A percentile compares a stretch with the other conserved stretches of the same genome.
Evolutionary conservation across 2,888 invertebrate species (phyloP).

Genomic region (Seladonia tumulorum): DNA sequence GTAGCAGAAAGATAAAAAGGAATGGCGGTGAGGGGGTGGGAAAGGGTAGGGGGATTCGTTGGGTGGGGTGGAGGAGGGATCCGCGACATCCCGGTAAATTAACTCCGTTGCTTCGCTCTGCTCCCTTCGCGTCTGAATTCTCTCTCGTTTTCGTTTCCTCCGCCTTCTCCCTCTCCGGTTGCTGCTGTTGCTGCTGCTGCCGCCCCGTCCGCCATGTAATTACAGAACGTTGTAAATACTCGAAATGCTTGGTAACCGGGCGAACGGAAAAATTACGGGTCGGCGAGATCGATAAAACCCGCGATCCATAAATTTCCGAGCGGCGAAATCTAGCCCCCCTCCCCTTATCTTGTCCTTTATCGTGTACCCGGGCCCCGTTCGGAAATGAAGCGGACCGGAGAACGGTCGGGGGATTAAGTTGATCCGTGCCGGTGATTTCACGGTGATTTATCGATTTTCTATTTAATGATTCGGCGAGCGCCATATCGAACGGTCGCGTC

Average conservation of each 20-base stretch:
- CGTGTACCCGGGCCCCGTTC: slow-evolving; percentile 37
- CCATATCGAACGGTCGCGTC: background rate
- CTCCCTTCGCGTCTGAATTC: slow-evolving; percentile 63
- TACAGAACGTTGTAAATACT: slow-evolving; percentile 63
- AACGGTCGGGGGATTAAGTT: slow-evolving; percentile 9
- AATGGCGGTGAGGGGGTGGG: slow-evolving; percentile 41
- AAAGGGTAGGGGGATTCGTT: background rate
- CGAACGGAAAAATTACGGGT: slow-evolving; percentile 50
- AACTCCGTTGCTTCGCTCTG: slow-evolving; percentile 66
- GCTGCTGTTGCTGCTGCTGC: background rate
- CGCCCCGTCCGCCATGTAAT: slow-evolving; percentile 39
- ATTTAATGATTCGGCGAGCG: background rate
- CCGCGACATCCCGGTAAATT: slow-evolving; percentile 74
- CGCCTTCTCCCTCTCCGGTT: background rate
- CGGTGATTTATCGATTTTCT: slow-evolving; percentile 42
- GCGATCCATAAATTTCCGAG: slow-evolving; percentile 55
- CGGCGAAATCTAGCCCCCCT: slow-evolving; percentile 32
- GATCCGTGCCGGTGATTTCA: slow-evolving; percentile 32
- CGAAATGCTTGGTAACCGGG: slow-evolving; percentile 47
- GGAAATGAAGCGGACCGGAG: slow-evolving; percentile 46
- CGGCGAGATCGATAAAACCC: slow-evolving; percentile 54
- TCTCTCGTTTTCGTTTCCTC: slow-evolving; percentile 49
- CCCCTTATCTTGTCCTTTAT: slow-evolving; percentile 47
- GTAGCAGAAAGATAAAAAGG: slow-evolving; percentile 69
- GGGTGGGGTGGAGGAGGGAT: slow-evolving; percentile 39